Evolutionary conservation across 2,797 vertebrate genomes (phyloP), one percentile per base, ranked within the genome.

Genomic region (Cossypha polioptera): DNA sequence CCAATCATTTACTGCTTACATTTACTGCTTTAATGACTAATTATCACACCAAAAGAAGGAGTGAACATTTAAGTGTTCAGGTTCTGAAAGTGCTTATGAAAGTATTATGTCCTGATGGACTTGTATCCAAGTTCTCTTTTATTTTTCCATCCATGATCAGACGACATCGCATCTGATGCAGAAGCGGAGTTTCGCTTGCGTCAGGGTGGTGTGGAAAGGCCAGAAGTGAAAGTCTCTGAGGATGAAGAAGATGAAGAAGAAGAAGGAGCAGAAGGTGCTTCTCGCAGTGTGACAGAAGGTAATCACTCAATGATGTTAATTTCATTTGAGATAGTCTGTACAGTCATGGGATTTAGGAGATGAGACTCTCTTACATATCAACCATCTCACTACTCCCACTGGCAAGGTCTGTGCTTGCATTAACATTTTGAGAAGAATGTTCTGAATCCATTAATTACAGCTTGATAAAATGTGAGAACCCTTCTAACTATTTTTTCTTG

Each of bases 151-250:
- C 73, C 33, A 9, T 73, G 95, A 72, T 90, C 96, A 98, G 99
- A 99, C 7, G 99, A 99, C 92, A 98, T 99, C 90, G 98, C 99
- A 0, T 99, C 99, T 2, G 99, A 99, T 47, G 98, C 99, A 3
- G 99, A 99, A 91, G 98, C 98, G 0, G 99, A 99, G 96, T 98
- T 98, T 38, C 98, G 95, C 63, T 93, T 98, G 58, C 98, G 95
- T 63, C 97, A 47, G 10, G 54, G 51, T 1, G 91, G 76, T 4
- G 36, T 14, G 14, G 89, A 96, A 59, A 97, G 98, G 75, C 92
- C 84, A 26, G 96, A 97, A 88, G 94, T 98, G 8, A 97, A 98
- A 47, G 88, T 96, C 11, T 97, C 97, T n/a, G 98, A 98, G 35
- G 95, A 97, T 22, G 90, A 93, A 79, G 94, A 96, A 38, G 93